phyloP scores from a whole-genome alignment of 1,140 invertebrate species.

The Brachionus sp. region DNA sequence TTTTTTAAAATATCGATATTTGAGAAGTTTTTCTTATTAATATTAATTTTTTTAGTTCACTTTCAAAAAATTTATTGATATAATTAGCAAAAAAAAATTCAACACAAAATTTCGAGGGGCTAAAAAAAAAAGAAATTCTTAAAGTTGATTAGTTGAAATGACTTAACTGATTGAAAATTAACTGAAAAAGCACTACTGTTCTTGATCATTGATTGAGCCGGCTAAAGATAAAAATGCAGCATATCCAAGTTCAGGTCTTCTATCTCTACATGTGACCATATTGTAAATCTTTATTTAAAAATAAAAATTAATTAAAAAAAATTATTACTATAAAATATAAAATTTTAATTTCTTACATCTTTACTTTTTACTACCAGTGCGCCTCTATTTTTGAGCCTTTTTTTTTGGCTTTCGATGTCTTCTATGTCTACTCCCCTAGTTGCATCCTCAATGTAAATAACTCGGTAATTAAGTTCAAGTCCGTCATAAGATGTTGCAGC shows the following conservation, averaged over 20 bases:
- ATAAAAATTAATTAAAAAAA: background rate
- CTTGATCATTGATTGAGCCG: background rate
- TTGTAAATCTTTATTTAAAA: slow-evolving; percentile 20
- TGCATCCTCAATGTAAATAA: slow-evolving; percentile 83
- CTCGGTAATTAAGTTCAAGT: slow-evolving; percentile 79
- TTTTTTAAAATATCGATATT: too few relatives aligned
- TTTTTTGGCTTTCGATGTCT: slow-evolving; percentile 36
- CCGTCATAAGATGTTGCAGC: slow-evolving; percentile 77
- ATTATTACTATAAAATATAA: background rate
- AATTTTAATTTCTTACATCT: background rate
- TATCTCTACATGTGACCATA: slow-evolving; percentile 29
- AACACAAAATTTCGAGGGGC: background rate
- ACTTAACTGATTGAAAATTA: too few relatives aligned
- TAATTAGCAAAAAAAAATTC: background rate
- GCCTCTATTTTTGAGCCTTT: background rate
- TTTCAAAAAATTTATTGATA: background rate
- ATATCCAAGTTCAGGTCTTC: slow-evolving; percentile 21
- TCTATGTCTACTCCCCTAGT: slow-evolving; percentile 73
- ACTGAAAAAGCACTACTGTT: background rate
- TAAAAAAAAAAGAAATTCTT: background rate
- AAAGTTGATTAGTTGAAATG: background rate
- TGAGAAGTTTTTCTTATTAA: too few relatives aligned
- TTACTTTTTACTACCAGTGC: background rate
- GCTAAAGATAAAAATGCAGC: slow-evolving; percentile 9
- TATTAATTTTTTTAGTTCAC: too few relatives aligned